Percentiles rank a stretch among this genome's conserved stretches.
phyloP scores from a whole-genome alignment of 2,888 invertebrate species.

The Drosophila quinaria region DNA sequence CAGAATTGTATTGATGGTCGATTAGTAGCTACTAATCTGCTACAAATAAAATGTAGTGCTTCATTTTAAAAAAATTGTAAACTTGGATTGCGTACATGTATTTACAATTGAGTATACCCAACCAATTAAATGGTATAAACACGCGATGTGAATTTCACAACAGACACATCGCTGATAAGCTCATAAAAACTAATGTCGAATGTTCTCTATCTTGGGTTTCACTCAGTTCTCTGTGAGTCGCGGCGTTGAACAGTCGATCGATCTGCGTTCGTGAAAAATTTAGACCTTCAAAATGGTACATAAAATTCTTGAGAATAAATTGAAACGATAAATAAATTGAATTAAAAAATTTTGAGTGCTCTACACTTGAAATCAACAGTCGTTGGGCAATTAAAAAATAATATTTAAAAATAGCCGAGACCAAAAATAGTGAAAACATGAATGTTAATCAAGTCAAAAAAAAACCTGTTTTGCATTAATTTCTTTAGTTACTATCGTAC shows the following conservation, averaged over 20 bases:
- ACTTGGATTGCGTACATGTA: not conserved
- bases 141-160: not conserved
- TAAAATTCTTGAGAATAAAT: not conserved
- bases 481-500: not conserved
- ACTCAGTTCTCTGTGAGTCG: slow-evolving; percentile 13
- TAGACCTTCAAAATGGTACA: slow-evolving; percentile 14
- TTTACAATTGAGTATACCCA: not conserved
- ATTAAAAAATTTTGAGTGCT: not conserved
- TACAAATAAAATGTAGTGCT: too few relatives aligned
- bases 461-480: not conserved
- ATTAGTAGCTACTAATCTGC: too few relatives aligned
- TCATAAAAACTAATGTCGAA: slow-evolving; percentile 7
- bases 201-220: not conserved
- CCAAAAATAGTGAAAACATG: not conserved
- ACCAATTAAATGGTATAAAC: not conserved
- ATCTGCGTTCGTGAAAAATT: not conserved
- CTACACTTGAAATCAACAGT: not conserved
- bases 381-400: not conserved
- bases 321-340: not conserved
- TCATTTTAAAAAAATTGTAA: too few relatives aligned
- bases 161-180: not conserved
- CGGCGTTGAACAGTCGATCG: not conserved
- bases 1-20: too few relatives aligned
- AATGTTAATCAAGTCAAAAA: not conserved
- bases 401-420: not conserved